Evolutionary conservation across 2,797 vertebrate species (phyloP).

Genomic region (Galagoides demidoff): DNA sequence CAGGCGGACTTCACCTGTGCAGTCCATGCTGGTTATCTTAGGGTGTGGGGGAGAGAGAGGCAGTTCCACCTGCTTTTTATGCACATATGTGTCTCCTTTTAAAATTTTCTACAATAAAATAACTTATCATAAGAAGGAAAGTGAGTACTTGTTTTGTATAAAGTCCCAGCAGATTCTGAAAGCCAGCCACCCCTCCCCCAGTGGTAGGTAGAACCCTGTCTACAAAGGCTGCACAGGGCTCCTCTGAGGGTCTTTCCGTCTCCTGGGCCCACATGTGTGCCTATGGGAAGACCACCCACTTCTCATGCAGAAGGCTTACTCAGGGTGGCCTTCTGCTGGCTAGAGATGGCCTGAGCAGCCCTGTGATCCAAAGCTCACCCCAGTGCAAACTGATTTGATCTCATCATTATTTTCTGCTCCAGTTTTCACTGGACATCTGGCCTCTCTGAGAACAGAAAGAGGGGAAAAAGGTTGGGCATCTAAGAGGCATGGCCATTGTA

Average conservation of each 20-base stretch:
- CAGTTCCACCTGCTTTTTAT: neutral
- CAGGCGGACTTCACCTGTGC: neutral
- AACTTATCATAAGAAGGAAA: neutral
- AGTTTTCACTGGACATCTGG: neutral
- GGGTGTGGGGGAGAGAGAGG: neutral
- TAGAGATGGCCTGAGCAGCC: neutral
- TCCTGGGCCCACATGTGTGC: neutral
- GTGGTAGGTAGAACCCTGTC: neutral
- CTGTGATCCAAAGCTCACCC: neutral
- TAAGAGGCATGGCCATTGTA: neutral
- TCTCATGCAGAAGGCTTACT: too few relatives aligned
- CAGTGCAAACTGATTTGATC: neutral
- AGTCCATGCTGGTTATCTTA: too few relatives aligned
- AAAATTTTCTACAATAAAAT: neutral
- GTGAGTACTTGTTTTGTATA: neutral
- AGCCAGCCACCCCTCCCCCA: neutral
- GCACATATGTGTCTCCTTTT: neutral
- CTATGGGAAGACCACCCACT: rapidly evolving
- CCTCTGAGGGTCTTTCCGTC: neutral
- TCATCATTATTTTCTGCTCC: neutral
- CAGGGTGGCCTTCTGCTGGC: neutral
- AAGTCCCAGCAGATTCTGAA: neutral
- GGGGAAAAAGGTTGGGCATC: neutral
- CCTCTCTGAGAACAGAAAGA: neutral
- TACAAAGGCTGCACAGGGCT: neutral